A percentile compares a stretch with the other conserved stretches of the same genome.
These are phyloP conservation scores for Dicrostonyx torquatus DNA, from an alignment of 2,797 vertebrate genomes.

Conservation along the genomic window DNA sequence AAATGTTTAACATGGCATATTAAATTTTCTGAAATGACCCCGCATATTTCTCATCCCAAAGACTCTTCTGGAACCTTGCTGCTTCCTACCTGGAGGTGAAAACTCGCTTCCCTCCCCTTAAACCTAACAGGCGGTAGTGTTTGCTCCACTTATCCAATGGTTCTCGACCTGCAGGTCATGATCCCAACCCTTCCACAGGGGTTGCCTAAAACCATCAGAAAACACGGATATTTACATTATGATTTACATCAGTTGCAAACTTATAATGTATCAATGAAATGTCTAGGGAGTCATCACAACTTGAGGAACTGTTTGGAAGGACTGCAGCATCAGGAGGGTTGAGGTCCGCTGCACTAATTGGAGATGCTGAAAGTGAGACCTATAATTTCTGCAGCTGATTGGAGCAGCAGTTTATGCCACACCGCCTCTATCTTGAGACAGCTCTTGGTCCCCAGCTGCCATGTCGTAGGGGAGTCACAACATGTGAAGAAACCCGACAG, in stretches of 20 bases:
- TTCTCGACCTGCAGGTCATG: not conserved
- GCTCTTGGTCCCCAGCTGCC: not conserved
- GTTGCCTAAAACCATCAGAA: not conserved
- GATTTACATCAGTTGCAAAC: not conserved
- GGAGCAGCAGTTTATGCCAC: not conserved
- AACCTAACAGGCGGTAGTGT: not conserved
- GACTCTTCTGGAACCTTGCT: not conserved
- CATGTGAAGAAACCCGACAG: not conserved
- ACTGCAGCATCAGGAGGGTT: too few relatives aligned
- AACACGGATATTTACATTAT: too few relatives aligned
- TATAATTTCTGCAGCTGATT: not conserved
- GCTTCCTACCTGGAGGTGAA: not conserved
- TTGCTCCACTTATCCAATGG: not conserved
- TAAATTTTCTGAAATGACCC: not conserved
- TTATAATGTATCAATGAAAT: not conserved
- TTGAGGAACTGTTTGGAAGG: too few relatives aligned
- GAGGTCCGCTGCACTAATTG: not conserved
- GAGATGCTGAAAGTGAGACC: not conserved
- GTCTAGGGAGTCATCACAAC: too few relatives aligned
- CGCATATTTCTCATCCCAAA: not conserved
- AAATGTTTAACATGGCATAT: not conserved
- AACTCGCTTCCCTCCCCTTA: not conserved
- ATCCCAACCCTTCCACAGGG: not conserved
- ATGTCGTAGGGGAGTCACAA: not conserved
- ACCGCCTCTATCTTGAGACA: not conserved